Percentiles rank a stretch among this genome's conserved stretches.
Conservation (phyloP, 1,140 invertebrate species). For the Pantala flavescens region DNA sequence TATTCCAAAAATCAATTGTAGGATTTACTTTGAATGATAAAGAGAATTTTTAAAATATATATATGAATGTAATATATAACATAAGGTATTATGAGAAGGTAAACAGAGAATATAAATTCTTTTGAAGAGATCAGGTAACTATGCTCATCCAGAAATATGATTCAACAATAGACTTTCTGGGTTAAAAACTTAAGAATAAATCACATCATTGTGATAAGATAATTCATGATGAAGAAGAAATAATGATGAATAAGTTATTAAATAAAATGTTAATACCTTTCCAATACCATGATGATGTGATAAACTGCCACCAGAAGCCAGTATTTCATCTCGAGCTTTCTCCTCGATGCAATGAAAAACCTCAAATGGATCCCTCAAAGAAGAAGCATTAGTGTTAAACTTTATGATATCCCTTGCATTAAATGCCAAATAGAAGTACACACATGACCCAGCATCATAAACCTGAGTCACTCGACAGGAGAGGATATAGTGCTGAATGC, state of each 20-base stretch:
- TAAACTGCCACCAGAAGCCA: conserved; percentile 80
- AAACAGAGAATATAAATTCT: too few relatives aligned
- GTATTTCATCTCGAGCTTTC: conserved; percentile 81
- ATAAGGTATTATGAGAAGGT: too few relatives aligned
- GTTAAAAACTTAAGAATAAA: too few relatives aligned
- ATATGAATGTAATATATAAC: neutral
- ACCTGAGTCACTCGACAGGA: conserved; percentile 89
- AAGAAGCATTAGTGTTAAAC: neutral
- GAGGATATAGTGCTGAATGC: conserved; percentile 53
- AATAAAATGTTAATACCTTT: conserved; percentile 40
- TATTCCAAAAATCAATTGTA: conserved; percentile 6
- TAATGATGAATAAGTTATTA: neutral
- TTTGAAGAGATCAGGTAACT: too few relatives aligned
- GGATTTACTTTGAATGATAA: neutral
- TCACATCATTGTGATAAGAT: too few relatives aligned
- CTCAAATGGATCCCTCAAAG: conserved; percentile 29
- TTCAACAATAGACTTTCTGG: too few relatives aligned
- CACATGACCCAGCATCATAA: conserved; percentile 92
- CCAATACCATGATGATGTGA: conserved; percentile 96
- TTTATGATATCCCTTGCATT: conserved; percentile 35
- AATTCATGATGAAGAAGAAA: too few relatives aligned
- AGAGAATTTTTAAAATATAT: neutral
- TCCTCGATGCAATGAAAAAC: conserved; percentile 49
- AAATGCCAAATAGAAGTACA: conserved; percentile 97
- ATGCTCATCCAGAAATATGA: too few relatives aligned